Percentiles rank a stretch among this genome's conserved stretches.
phyloP scores from a whole-genome alignment of 2,888 invertebrate species.

The Therioaphis trifolii region DNA sequence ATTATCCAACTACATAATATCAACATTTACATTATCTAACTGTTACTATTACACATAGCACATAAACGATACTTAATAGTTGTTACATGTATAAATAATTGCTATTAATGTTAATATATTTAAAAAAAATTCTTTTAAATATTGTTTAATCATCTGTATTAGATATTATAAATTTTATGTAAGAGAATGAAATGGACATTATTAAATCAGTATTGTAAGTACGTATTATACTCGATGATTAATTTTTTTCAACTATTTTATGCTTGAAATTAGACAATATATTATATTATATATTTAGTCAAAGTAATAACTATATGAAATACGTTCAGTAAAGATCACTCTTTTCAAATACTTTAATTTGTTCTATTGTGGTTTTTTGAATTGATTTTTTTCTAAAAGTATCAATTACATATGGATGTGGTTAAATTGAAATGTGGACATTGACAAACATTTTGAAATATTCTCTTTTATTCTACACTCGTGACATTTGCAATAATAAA shows the following conservation, averaged over 20 bases:
- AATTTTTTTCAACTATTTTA: background rate
- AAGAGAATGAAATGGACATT: too few relatives aligned
- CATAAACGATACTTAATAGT: too few relatives aligned
- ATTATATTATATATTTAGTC: background rate
- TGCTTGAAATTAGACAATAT: background rate
- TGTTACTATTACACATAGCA: too few relatives aligned
- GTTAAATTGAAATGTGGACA: background rate
- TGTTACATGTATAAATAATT: too few relatives aligned
- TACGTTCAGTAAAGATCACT: background rate
- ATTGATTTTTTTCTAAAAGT: background rate
- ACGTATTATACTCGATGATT: background rate
- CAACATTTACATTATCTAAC: too few relatives aligned
- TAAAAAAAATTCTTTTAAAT: too few relatives aligned
- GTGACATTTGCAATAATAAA: background rate
- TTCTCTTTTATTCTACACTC: background rate
- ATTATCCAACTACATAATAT: too few relatives aligned
- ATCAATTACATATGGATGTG: background rate
- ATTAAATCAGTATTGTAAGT: too few relatives aligned
- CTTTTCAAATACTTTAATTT: background rate
- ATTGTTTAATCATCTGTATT: too few relatives aligned
- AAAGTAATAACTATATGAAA: background rate
- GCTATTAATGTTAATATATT: too few relatives aligned
- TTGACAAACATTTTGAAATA: background rate
- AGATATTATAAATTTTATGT: too few relatives aligned
- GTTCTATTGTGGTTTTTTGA: background rate